phyloP scores from a whole-genome alignment of 2,888 invertebrate genomes.

The Ditylenchus weischeri region DNA sequence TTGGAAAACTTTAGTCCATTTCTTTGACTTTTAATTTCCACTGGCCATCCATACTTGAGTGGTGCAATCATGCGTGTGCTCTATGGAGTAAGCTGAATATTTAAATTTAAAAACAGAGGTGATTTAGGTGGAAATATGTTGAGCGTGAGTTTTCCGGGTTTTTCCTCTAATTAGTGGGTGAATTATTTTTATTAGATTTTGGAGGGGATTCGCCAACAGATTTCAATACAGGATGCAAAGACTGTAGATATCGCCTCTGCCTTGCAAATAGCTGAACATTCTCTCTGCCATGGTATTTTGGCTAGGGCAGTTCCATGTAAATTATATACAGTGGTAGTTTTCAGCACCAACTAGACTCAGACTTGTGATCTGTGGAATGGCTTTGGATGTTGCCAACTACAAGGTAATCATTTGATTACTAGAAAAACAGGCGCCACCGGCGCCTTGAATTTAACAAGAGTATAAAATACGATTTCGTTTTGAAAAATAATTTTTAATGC shows the following conservation, averaged over 20 bases:
- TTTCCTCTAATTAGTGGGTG: neutral
- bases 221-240: constrained; percentile 11
- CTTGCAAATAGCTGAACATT: constrained; percentile 29
- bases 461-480: too few relatives aligned
- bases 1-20: constrained; percentile 10
- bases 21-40: constrained; percentile 18
- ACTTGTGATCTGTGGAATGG: constrained; percentile 33
- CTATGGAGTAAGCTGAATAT: constrained; percentile 14
- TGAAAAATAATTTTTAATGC: too few relatives aligned
- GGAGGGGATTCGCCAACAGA: constrained; percentile 16
- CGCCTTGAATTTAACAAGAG: too few relatives aligned
- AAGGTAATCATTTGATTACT: constrained; percentile 21
- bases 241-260: constrained; percentile 31
- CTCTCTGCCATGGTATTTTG: constrained; percentile 17
- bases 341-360: constrained; percentile 17
- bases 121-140: too few relatives aligned
- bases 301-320: too few relatives aligned
- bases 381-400: constrained; percentile 44
- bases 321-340: too few relatives aligned
- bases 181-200: constrained; percentile 28
- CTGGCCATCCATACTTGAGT: constrained; percentile 38
- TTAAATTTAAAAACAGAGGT: too few relatives aligned
- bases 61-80: constrained; percentile 27
- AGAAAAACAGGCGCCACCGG: too few relatives aligned
- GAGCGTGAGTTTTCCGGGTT: too few relatives aligned